phyloP scores from a whole-genome alignment of 2,113 vertebrate species.

The Menidia beryllina region DNA sequence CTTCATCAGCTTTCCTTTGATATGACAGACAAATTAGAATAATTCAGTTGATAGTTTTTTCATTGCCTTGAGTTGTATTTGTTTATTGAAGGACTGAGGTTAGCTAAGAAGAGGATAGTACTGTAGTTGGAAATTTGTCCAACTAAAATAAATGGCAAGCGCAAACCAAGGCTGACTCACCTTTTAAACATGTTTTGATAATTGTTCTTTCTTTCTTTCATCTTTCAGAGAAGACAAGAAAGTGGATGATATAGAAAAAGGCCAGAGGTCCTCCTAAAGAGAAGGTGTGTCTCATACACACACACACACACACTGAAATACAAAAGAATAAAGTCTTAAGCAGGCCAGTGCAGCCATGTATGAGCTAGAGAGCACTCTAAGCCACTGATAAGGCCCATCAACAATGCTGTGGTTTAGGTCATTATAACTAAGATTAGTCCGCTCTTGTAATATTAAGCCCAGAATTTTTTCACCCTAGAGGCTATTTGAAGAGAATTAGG shows the following conservation, averaged over 20 bases:
- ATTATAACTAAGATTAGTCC: constrained; percentile 53
- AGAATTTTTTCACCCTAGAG: constrained; percentile 40
- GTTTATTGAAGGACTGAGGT: constrained; percentile 14
- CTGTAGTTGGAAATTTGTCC: constrained; percentile 15
- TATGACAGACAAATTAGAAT: constrained; percentile 45
- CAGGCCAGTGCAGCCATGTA: constrained; percentile 21
- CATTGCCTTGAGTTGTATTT: neutral
- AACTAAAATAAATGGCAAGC: neutral
- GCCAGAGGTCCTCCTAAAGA: constrained; percentile 71
- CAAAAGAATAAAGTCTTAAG: neutral
- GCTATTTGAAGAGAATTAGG: neutral
- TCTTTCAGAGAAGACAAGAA: constrained; percentile 71
- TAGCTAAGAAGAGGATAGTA: constrained; percentile 25
- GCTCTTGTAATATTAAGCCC: constrained; percentile 32
- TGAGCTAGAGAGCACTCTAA: constrained; percentile 12
- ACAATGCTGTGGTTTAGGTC: constrained; percentile 41
- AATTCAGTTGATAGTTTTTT: constrained; percentile 46
- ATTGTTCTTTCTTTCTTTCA: constrained; percentile 1
- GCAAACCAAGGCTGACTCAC: neutral
- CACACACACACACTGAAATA: neutral
- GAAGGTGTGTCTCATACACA: constrained; percentile 66
- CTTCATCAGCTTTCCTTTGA: constrained; percentile 43
- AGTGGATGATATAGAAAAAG: constrained; percentile 79
- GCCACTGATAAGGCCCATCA: constrained; percentile 22
- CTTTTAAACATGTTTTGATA: neutral